Conservation (phyloP, 2,888 invertebrate species). For the Orthonevra nobilis region DNA sequence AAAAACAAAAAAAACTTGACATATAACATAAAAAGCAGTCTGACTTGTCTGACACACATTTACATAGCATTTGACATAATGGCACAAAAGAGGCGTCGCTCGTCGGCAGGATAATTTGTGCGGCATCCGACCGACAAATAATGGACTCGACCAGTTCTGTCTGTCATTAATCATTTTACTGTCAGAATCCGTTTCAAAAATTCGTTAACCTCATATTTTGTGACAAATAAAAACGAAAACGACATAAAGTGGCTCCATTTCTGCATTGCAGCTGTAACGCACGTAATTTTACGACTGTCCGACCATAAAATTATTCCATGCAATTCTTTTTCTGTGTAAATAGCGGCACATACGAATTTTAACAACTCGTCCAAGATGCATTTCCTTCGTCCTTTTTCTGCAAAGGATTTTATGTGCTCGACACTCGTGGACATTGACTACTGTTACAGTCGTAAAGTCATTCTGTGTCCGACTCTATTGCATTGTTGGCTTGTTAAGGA, state of each 20-base stretch:
- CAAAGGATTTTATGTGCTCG: slow-evolving; percentile 42
- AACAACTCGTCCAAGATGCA: slow-evolving; percentile 60
- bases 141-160: neutral
- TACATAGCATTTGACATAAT: slow-evolving; percentile 16
- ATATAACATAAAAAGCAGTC: too few species aligned
- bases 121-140: neutral
- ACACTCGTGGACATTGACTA: slow-evolving; percentile 54
- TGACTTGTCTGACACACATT: too few species aligned
- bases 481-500: slow-evolving; percentile 28
- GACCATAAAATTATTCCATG: slow-evolving; percentile 40
- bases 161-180: slow-evolving; percentile 43
- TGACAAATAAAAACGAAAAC: slow-evolving; percentile 4
- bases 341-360: slow-evolving; percentile 33
- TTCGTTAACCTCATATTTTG: slow-evolving; percentile 25
- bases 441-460: slow-evolving; percentile 55
- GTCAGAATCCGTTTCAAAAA: slow-evolving; percentile 21
- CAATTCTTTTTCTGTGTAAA: slow-evolving; percentile 38
- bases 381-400: slow-evolving; percentile 25
- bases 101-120: slow-evolving; percentile 5
- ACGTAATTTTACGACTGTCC: slow-evolving; percentile 33
- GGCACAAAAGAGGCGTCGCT: neutral
- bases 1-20: slow-evolving; percentile 1
- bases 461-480: slow-evolving; percentile 41
- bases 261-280: slow-evolving; percentile 18
- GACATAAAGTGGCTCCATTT: slow-evolving; percentile 27